Evolutionary conservation across 1,140 invertebrate species (phyloP).

Genomic region (Papilio xuthus): DNA sequence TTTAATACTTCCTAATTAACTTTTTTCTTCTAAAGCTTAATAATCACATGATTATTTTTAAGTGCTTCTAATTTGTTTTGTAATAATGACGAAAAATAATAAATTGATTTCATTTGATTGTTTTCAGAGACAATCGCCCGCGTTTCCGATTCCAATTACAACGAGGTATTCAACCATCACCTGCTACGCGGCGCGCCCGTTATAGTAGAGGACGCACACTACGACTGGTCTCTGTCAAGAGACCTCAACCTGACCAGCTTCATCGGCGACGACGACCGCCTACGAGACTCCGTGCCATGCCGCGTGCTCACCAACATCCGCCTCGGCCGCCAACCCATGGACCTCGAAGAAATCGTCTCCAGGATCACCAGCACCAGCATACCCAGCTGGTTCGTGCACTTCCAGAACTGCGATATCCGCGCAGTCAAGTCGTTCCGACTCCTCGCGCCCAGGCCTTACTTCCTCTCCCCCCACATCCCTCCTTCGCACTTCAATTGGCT

Average conservation of each 20-base stretch:
- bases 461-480: constrained; percentile 88
- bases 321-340: constrained; percentile 83
- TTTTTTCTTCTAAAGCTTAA: no score
- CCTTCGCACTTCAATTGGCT: constrained; percentile 92
- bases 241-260: constrained; percentile 86
- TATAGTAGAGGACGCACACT: constrained; percentile 87
- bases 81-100: no score
- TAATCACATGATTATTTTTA: no score
- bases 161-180: constrained; percentile 86
- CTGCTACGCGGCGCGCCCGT: constrained; percentile 87
- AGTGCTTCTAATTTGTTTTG: no score
- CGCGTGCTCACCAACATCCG: constrained; percentile 87
- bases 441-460: constrained; percentile 88
- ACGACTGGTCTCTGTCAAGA: constrained; percentile 85
- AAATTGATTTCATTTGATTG: background rate
- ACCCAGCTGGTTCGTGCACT: constrained; percentile 90
- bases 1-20: no score
- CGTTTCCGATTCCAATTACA: constrained; percentile 84
- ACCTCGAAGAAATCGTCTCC: constrained; percentile 85
- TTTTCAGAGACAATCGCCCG: constrained; percentile 84
- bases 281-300: constrained; percentile 86
- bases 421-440: constrained; percentile 88
- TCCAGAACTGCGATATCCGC: constrained; percentile 91
- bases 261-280: constrained; percentile 83
- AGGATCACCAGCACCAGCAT: constrained; percentile 85